Conservation (phyloP, 2,113 vertebrate species). For the Gallinago media region DNA sequence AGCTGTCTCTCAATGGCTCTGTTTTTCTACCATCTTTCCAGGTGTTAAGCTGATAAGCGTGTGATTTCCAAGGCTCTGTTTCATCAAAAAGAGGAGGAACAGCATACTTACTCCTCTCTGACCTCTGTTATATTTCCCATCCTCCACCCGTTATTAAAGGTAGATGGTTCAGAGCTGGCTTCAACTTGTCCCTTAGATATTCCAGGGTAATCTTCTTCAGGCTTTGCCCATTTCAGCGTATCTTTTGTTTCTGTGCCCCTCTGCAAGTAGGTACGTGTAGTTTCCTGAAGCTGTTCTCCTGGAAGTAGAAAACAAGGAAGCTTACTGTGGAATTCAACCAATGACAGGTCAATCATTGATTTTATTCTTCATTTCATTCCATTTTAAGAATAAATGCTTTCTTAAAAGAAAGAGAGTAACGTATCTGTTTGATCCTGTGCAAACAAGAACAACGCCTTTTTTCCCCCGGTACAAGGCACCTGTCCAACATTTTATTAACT, state of each 20-base stretch:
- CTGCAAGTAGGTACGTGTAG: background rate
- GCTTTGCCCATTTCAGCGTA: background rate
- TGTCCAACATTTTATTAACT: conserved; percentile 43
- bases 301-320: background rate
- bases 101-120: background rate
- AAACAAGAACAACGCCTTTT: background rate
- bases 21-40: background rate
- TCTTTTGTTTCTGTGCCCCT: background rate
- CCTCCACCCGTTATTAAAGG: background rate
- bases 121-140: background rate
- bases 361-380: background rate
- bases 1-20: background rate
- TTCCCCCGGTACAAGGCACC: background rate
- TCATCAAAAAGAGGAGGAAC: background rate
- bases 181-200: background rate
- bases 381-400: background rate
- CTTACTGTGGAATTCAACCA: background rate
- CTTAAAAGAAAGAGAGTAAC: background rate
- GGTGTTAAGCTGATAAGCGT: background rate
- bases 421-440: background rate
- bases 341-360: background rate
- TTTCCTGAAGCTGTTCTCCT: conserved; percentile 4
- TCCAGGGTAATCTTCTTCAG: background rate
- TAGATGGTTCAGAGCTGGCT: conserved; percentile 2
- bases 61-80: background rate